Base-by-base conservation (phyloP, 2,113 vertebrate species). In the Lota lota region DNA sequence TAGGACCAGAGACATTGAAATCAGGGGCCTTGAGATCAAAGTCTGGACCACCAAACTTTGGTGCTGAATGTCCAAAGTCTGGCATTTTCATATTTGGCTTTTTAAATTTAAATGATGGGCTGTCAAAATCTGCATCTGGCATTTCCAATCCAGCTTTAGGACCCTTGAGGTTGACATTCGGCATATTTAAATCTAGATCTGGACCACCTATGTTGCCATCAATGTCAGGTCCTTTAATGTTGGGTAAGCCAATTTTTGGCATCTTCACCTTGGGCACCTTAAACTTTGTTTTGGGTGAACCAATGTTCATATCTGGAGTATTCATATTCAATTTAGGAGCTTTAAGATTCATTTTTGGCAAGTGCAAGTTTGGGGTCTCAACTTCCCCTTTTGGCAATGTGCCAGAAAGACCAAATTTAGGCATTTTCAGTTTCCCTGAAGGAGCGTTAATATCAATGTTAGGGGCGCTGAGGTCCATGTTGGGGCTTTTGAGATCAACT, bases 131-230 rank as follows among this genome's bases (percentile, higher is more conserved):
- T 33, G 28, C 28, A 33, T 33, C 28, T 4, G 28, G 28, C 28
- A 33, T 4, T 33, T 33, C 28, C 28, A 33, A 33, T 33, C 28
- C 28, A 33, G 28, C 28, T 33, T 33, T 33, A 33, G 28, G 28
- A 33, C 28, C 28, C 28, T 33, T 33, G 28, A 33, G 28, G 28
- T 33, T 33, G 28, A 33, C 28, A 33, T 53, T 53, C 11, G 51
- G 81, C 69, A 76, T 79, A 63, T 80, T 85, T 0, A 80, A 8
- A 71, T 78, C 83, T 66, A 73, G 70, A 22, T 81, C 72, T 24
- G 75, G 75, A 16, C 33, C 67, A 64, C 75, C 75, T 16, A 83
- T 0, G 66, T 84, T 71, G 17, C 83, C 12, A 62, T 74, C 53
- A 56, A 56, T n/a, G n/a, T 14, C 53, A 56, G 53, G 53, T 17